phyloP scores from a whole-genome alignment of 2,797 vertebrate species.

The Astyanax mexicanus region DNA sequence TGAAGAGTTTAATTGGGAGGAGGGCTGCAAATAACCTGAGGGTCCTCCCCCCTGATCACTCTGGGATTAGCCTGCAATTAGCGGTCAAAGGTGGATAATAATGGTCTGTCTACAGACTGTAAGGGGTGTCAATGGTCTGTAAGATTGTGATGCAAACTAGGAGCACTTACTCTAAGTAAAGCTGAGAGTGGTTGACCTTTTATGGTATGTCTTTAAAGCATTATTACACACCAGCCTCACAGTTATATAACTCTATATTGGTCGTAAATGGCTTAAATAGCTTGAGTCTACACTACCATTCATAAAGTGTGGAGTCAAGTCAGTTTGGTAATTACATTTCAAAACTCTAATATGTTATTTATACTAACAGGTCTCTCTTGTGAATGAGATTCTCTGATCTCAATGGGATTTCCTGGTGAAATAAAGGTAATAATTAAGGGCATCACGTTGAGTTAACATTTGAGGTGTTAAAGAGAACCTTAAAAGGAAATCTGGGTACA shows the following conservation, averaged over 20 bases:
- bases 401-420: too few species aligned
- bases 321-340: too few species aligned
- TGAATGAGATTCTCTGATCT: too few species aligned
- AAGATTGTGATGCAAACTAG: slow-evolving; percentile 18
- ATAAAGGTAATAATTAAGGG: too few species aligned
- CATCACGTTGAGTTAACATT: too few species aligned
- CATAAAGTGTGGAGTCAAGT: too few species aligned
- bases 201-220: not conserved
- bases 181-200: not conserved
- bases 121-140: not conserved
- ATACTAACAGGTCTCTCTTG: too few species aligned
- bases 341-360: too few species aligned
- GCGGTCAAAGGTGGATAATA: not conserved
- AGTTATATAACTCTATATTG: not conserved
- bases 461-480: too few species aligned
- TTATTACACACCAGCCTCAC: not conserved
- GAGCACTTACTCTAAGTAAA: not conserved
- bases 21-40: not conserved
- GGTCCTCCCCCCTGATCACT: not conserved
- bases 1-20: not conserved
- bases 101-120: not conserved
- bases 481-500: too few species aligned
- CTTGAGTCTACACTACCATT: too few species aligned
- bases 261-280: too few species aligned
- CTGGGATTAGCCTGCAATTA: not conserved